Evolutionary conservation across 2,888 invertebrate genomes (phyloP), one percentile per base, ranked within the genome.

Genomic region (Spilosoma lubricipeda): DNA sequence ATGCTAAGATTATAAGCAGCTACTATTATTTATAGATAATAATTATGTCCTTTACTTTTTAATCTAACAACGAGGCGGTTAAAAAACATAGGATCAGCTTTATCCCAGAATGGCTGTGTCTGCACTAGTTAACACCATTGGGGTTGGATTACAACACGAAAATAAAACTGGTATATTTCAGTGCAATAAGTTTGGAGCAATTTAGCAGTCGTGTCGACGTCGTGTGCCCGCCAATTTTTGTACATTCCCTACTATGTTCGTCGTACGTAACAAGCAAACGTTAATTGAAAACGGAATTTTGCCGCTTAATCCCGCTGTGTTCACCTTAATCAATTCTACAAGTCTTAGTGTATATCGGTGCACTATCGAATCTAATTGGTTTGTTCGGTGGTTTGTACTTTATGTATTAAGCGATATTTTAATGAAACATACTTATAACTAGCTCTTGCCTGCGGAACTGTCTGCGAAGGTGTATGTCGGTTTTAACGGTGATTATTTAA

Each of bases 261-360:
- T 82, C 84, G 85, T 82, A 80, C 79, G 85, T 89, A 91, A 94
- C 95, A 95, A 93, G 94, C 90, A 85, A 81, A 78, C 87, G 90
- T 91, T 95, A 95, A 95, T 95, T 95, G 94, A 93, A 95, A 93
- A 90, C 86, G 89, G 90, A 86, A 89, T 93, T 93, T 92, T 91
- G 89, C 87, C 90, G 91, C 89, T 90, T 92, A 92, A 91, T 90
- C 89, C 89, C 52, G 70, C 79, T 79, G 79, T 85, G 87, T 81
- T 83, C 80, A 85, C 75, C 78, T 81, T 88, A 88, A 91, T 90
- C 85, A 85, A 86, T 78, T 76, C 78, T 74, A 74, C 66, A 83
- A 79, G 75, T 80, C 79, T 83, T 82, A 82, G 77, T 81, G 2
- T 18, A 20, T 45, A 70, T 64, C 39, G 27, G 18, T 18, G 3